Conservation (phyloP, 2,113 vertebrate species). For the Stegostoma tigrinum region DNA sequence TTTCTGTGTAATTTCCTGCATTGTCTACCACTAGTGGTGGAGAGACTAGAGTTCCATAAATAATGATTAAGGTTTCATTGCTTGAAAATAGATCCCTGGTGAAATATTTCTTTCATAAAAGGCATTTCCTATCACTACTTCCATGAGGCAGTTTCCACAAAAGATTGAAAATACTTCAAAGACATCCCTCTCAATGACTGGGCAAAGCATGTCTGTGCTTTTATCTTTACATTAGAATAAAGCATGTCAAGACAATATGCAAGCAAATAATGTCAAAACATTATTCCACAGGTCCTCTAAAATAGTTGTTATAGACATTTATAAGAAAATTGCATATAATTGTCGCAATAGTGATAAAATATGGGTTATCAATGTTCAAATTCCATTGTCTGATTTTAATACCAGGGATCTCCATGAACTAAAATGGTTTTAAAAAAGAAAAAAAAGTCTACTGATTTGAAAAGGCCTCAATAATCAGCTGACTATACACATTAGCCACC, state of each 20-base stretch:
- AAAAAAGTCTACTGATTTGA: no score
- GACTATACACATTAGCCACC: no score
- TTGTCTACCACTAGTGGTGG: neutral
- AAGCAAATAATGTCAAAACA: neutral
- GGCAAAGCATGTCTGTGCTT: neutral
- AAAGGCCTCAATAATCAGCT: no score
- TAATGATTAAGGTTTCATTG: neutral
- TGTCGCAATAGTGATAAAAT: no score
- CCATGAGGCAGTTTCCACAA: slow-evolving; percentile 10
- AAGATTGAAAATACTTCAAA: neutral
- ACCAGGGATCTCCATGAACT: no score
- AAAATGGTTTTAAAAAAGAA: no score
- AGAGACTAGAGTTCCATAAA: neutral
- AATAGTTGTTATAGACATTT: neutral
- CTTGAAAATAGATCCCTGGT: slow-evolving; percentile 13
- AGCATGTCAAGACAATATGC: neutral
- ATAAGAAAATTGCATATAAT: no score
- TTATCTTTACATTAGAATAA: neutral
- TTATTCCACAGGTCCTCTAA: neutral
- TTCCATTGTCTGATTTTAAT: no score
- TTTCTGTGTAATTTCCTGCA: slow-evolving; percentile 2
- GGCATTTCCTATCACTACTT: slow-evolving; percentile 22
- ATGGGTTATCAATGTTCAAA: no score
- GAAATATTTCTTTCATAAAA: slow-evolving; percentile 10
- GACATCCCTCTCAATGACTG: neutral